Evolutionary conservation across 2,888 invertebrate genomes (phyloP).

Genomic region (Troides aeacus): DNA sequence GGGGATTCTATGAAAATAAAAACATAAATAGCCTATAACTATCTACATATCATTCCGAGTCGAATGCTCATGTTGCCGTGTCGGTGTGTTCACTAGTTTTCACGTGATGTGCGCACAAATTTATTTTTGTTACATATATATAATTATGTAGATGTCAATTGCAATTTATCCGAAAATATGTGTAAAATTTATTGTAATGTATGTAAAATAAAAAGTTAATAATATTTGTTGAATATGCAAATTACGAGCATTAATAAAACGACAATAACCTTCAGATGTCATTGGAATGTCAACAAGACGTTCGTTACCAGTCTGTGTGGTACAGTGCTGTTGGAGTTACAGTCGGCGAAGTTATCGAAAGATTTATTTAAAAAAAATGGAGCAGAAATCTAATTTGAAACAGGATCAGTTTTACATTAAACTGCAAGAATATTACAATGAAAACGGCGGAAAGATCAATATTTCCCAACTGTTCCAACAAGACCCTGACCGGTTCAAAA

Average conservation of each 20-base stretch:
- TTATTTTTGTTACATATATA: too few relatives aligned
- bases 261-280: conserved; percentile 71
- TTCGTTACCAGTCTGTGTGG: conserved; percentile 60
- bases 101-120: too few relatives aligned
- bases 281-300: conserved; percentile 75
- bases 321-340: conserved; percentile 46
- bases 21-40: too few relatives aligned
- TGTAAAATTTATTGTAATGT: too few relatives aligned
- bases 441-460: conserved; percentile 86
- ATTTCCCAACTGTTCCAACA: conserved; percentile 90
- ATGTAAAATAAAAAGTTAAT: too few relatives aligned
- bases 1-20: too few relatives aligned
- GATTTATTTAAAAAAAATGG: conserved; percentile 59
- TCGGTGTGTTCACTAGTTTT: too few relatives aligned
- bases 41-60: too few relatives aligned
- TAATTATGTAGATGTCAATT: too few relatives aligned
- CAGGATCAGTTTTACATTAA: conserved; percentile 86
- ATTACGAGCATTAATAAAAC: conserved; percentile 48
- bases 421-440: conserved; percentile 86
- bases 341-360: conserved; percentile 37
- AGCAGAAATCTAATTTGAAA: conserved; percentile 65
- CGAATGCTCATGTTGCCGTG: too few relatives aligned
- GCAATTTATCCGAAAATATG: too few relatives aligned
- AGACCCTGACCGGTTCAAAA: conserved; percentile 90
- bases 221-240: background rate